Base-by-base conservation (phyloP, 2,888 invertebrate genomes). In the Drosophila meridiana region DNA sequence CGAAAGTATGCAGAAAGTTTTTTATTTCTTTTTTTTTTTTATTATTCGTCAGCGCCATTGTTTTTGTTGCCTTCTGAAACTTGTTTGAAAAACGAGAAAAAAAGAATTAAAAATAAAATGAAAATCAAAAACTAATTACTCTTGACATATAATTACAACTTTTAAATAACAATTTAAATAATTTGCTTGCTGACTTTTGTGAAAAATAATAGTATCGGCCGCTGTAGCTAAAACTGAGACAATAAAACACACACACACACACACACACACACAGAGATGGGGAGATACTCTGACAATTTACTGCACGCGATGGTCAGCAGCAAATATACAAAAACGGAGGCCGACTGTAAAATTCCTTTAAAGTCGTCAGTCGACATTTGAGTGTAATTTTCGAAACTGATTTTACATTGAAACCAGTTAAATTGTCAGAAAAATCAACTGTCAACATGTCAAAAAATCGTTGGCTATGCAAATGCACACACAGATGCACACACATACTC, bases 361-460 rank as follows among this genome's bases (percentile, higher is more conserved):
- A 89, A 87, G 90, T 82, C 90, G 88, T 77, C 91, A 76, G 89
- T 78, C 89, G 82, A 69, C 89, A 87, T 87, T 87, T 78, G 89
- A 78, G 90, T 84, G 85, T 84, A 88, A 88, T 91, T 88, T 91
- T 89, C 87, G 83, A 91, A 91, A 91, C 90, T 90, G 92, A 92
- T 91, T 86, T 91, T 92, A 92, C 92, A 92, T 92, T 90, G 92
- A 90, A 89, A 90, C 91, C 91, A 92, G 92, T 92, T 91, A 92
- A 91, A 91, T 91, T 91, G 91, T 92, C 91, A 91, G 91, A 92
- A 92, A 92, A 91, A 92, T 91, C 91, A 91, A 90, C 92, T 91
- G 92, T 91, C 91, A 91, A 91, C 92, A 88, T 91, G 91, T 91
- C 91, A 91, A 87, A 91, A 91, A 92, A 89, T 86, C 89, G 89